phyloP scores from a whole-genome alignment of 2,888 invertebrate species.

The Coremacera marginata region DNA sequence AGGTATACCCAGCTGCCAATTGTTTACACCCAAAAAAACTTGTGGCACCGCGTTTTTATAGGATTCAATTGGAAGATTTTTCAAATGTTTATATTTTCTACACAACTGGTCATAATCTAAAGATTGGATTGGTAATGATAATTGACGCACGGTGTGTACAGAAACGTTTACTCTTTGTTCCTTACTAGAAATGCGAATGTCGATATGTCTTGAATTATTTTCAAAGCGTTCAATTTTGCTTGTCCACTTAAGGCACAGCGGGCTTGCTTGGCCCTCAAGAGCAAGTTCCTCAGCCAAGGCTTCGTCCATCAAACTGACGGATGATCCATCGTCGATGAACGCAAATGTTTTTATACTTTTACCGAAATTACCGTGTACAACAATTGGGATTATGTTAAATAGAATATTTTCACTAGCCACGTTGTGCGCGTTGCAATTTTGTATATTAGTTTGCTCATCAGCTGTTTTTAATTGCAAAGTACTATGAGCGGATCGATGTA shows the following conservation, averaged over 20 bases:
- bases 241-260: conserved; percentile 20
- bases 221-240: conserved; percentile 4
- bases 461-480: too few relatives aligned
- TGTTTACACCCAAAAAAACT: conserved; percentile 13
- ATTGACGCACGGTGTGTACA: too few relatives aligned
- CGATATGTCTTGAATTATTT: neutral
- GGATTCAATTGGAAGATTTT: conserved; percentile 12
- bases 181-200: conserved; percentile 3
- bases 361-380: too few relatives aligned
- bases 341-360: too few relatives aligned
- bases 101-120: conserved; percentile 6
- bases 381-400: too few relatives aligned
- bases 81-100: conserved; percentile 16
- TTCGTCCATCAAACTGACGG: too few relatives aligned
- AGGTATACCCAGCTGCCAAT: too few relatives aligned
- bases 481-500: too few relatives aligned
- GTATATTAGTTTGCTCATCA: too few relatives aligned
- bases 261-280: neutral
- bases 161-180: neutral
- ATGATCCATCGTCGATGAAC: too few relatives aligned
- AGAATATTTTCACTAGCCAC: too few relatives aligned
- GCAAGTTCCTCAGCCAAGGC: neutral
- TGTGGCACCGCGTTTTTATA: conserved; percentile 16
- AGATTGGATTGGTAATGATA: neutral
- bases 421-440: too few relatives aligned